Evolutionary conservation across 2,888 invertebrate species (phyloP).

Genomic region (Ectemnius lituratus): DNA sequence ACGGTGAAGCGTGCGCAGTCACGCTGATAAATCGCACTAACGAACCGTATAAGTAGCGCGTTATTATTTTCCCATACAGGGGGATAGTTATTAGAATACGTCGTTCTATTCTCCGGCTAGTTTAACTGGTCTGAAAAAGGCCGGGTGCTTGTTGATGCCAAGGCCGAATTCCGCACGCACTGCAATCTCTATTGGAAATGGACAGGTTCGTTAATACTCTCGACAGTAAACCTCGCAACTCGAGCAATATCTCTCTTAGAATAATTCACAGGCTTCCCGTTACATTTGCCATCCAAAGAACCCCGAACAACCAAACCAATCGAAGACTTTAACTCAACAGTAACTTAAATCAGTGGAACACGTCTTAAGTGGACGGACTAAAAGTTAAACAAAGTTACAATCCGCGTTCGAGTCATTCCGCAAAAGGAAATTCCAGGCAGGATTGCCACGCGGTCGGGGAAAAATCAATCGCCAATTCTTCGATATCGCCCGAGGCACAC

Average conservation of each 20-base stretch:
- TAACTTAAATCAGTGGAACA: too few relatives aligned
- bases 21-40: conserved; percentile 41
- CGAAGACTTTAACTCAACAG: too few relatives aligned
- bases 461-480: conserved; percentile 40
- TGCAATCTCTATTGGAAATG: conserved; percentile 34
- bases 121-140: conserved; percentile 44
- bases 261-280: too few relatives aligned
- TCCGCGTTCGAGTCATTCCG: not conserved
- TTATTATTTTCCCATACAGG: conserved; percentile 36
- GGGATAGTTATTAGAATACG: conserved; percentile 38
- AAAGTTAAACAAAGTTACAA: not conserved
- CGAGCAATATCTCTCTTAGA: too few relatives aligned
- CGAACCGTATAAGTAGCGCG: conserved; percentile 33
- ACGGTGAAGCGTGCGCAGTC: not conserved
- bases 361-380: too few relatives aligned
- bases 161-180: conserved; percentile 49
- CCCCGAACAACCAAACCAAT: too few relatives aligned
- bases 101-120: conserved; percentile 31
- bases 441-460: conserved; percentile 18
- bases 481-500: conserved; percentile 20
- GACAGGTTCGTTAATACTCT: conserved; percentile 22
- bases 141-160: conserved; percentile 46
- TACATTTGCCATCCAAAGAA: too few relatives aligned
- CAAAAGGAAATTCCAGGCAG: conserved; percentile 1
- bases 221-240: not conserved